Percentiles rank a stretch among this genome's conserved stretches.
These are phyloP conservation scores for Callyntrura guangdongensis DNA, from an alignment of 2,888 invertebrate genomes.

Conservation along the genomic window DNA sequence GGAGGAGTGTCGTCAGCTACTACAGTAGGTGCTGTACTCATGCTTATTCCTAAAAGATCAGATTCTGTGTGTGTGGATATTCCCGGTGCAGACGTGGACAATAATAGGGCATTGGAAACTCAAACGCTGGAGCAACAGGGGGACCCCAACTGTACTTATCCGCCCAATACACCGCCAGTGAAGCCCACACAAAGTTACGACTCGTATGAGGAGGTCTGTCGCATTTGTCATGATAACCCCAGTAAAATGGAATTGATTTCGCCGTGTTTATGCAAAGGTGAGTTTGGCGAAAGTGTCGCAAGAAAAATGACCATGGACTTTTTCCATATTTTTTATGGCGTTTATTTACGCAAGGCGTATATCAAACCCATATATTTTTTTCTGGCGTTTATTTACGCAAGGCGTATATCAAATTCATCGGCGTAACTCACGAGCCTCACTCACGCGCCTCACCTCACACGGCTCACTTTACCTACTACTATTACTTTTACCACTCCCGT, in stretches of 20 bases:
- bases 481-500: no score
- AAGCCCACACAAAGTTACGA: constrained; percentile 73
- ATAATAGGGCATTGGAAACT: constrained; percentile 23
- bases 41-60: constrained; percentile 69
- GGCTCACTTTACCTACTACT: no score
- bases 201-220: constrained; percentile 79
- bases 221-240: constrained; percentile 84
- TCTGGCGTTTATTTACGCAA: no score
- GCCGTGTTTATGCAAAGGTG: constrained; percentile 84
- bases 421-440: no score
- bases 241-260: constrained; percentile 81
- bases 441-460: no score
- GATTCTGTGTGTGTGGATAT: constrained; percentile 57
- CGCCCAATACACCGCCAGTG: not conserved
- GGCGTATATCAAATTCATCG: no score
- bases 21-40: constrained; percentile 65
- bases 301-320: no score
- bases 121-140: not conserved
- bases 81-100: constrained; percentile 27
- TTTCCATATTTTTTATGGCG: no score
- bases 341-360: no score
- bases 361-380: no score
- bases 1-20: not conserved
- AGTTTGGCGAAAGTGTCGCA: no score
- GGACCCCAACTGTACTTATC: not conserved